These are phyloP conservation scores for Eurystomus glaucurus DNA, from an alignment of 2,797 vertebrate genomes.

Conservation along the genomic window DNA sequence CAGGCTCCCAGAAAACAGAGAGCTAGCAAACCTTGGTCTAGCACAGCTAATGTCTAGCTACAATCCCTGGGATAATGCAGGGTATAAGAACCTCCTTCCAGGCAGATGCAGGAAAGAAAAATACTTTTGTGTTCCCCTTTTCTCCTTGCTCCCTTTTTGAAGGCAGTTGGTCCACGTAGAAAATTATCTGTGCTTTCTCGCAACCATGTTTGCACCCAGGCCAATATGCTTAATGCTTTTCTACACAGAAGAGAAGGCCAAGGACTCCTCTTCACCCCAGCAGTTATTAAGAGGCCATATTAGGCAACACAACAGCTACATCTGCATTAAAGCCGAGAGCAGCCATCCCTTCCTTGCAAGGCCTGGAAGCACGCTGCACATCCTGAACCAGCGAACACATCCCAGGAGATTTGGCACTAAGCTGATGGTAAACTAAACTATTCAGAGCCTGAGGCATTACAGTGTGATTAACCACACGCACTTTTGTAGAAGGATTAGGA, in stretches of 20 bases:
- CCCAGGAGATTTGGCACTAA: constrained; percentile 19
- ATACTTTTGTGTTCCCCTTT: background rate
- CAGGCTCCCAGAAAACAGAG: background rate
- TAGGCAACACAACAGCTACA: background rate
- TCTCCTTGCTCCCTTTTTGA: background rate
- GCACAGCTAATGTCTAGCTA: background rate
- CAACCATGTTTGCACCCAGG: background rate
- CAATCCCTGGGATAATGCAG: background rate
- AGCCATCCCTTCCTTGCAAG: background rate
- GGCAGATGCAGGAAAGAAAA: background rate
- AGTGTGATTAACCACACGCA: constrained; percentile 47
- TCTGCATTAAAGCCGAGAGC: background rate
- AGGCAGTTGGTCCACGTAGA: background rate
- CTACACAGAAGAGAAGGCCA: background rate
- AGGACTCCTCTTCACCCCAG: background rate
- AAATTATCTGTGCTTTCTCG: background rate
- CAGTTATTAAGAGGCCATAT: background rate
- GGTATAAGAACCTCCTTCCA: background rate
- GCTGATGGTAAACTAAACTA: constrained; percentile 45
- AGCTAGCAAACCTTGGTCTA: background rate
- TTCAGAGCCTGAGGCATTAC: background rate
- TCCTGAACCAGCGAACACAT: background rate
- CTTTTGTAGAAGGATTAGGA: constrained; percentile 72
- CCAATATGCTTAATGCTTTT: background rate
- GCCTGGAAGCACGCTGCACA: background rate